Evolutionary conservation across 2,888 invertebrate species (phyloP).

Genomic region (Gnatocerus cornutus): DNA sequence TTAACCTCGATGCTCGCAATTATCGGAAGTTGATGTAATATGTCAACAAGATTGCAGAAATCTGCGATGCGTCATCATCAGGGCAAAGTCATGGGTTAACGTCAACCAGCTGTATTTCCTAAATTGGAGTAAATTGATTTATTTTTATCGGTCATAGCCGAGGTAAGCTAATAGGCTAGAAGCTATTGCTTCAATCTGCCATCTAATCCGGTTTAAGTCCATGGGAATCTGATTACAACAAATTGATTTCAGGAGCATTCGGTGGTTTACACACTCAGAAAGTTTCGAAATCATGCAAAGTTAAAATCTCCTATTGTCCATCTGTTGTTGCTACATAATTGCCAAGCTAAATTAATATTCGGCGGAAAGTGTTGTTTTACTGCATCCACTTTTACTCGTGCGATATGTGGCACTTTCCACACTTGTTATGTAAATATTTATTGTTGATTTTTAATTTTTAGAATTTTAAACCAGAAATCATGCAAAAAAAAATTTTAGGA

Average conservation of each 20-base stretch:
- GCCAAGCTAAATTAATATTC: no score
- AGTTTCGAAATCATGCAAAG: no score
- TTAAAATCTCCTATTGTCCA: no score
- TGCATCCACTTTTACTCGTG: no score
- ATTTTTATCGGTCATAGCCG: background rate
- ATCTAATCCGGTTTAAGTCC: background rate
- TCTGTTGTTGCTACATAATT: no score
- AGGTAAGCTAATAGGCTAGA: background rate
- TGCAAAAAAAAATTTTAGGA: no score
- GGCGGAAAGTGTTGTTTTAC: no score
- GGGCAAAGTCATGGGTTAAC: conserved; percentile 2
- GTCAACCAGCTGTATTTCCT: background rate
- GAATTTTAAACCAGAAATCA: no score
- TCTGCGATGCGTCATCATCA: background rate
- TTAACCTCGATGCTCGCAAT: background rate
- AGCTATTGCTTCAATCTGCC: background rate
- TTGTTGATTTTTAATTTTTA: no score
- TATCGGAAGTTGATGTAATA: conserved; percentile 6
- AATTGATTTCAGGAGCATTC: background rate
- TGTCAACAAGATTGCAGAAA: conserved; percentile 12
- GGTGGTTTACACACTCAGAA: background rate
- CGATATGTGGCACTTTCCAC: no score
- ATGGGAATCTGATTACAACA: background rate
- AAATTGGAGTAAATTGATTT: background rate
- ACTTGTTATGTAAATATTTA: no score